Evolutionary conservation across 2,888 invertebrate species (phyloP).

Genomic region (Megaustenia siamemsis): DNA sequence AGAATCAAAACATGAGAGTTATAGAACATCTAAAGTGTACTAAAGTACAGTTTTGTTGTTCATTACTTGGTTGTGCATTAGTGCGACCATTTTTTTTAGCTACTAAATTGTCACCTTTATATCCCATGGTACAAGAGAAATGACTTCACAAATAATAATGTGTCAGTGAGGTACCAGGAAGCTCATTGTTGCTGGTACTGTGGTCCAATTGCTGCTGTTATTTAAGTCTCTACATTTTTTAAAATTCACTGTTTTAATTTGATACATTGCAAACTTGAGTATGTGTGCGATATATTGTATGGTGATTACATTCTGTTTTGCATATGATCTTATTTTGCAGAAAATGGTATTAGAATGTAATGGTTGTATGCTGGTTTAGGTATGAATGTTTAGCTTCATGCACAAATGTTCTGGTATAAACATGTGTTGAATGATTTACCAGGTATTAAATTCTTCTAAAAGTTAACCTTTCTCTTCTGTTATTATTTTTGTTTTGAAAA

Average conservation of each 20-base stretch:
- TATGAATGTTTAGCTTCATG: background rate
- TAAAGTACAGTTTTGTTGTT: no score
- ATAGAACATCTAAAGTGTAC: no score
- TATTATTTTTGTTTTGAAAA: no score
- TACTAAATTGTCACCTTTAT: no score
- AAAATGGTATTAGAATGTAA: background rate
- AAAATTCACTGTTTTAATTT: background rate
- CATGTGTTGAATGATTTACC: constrained; percentile 27
- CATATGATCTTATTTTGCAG: background rate
- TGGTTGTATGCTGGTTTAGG: background rate
- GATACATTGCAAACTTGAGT: background rate
- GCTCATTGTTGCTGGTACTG: background rate
- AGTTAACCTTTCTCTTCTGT: background rate
- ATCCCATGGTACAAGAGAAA: no score
- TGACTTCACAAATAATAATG: no score
- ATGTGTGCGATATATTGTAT: background rate
- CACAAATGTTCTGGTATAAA: background rate
- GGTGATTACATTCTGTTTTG: background rate
- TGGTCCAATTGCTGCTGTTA: background rate
- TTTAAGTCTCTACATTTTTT: background rate
- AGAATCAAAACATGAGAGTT: no score
- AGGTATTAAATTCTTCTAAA: constrained; percentile 37
- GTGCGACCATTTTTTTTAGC: no score
- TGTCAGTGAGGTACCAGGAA: no score
- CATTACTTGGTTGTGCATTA: no score